Percentiles rank a stretch among this genome's conserved stretches.
Evolutionary conservation across 2,888 invertebrate species (phyloP).

Genomic region (Rambutsinella grinnellia): DNA sequence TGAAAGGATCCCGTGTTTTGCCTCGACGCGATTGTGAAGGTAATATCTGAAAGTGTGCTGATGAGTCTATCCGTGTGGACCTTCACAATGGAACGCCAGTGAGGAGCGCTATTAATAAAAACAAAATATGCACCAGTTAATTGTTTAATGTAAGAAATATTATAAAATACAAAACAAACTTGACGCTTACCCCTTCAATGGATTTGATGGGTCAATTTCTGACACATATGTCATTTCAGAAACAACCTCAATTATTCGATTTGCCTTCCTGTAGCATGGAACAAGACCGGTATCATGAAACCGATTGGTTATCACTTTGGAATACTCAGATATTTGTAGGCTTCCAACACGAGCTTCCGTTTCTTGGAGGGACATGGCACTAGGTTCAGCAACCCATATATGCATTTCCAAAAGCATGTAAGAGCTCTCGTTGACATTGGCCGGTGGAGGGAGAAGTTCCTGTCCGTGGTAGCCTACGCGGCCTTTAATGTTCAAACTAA

Average conservation of each 20-base stretch:
- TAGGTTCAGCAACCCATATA: slow-evolving; percentile 41
- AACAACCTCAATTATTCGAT: slow-evolving; percentile 21
- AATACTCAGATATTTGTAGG: slow-evolving; percentile 23
- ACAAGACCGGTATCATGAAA: slow-evolving; percentile 17
- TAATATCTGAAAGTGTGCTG: slow-evolving; percentile 29
- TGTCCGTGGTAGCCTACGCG: slow-evolving; percentile 1
- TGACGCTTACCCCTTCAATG: neutral
- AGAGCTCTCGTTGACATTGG: neutral
- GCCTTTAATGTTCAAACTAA: neutral
- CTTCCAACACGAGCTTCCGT: neutral
- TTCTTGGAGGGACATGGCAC: slow-evolving; percentile 1
- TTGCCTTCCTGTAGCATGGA: slow-evolving; percentile 33
- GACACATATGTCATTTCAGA: neutral
- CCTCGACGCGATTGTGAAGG: slow-evolving; percentile 37
- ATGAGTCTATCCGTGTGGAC: slow-evolving; percentile 44
- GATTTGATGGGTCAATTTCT: slow-evolving; percentile 1
- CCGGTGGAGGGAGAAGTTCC: neutral
- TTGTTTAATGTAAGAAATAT: neutral
- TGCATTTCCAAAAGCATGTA: neutral
- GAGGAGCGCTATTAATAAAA: slow-evolving; percentile 7
- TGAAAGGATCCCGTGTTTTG: slow-evolving; percentile 23
- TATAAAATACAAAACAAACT: neutral
- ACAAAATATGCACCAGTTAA: neutral
- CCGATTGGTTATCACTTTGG: slow-evolving; percentile 29
- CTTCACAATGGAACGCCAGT: slow-evolving; percentile 30